Base-by-base conservation (phyloP, 2,888 invertebrate genomes). In the Caenorhabditis panamensis region DNA sequence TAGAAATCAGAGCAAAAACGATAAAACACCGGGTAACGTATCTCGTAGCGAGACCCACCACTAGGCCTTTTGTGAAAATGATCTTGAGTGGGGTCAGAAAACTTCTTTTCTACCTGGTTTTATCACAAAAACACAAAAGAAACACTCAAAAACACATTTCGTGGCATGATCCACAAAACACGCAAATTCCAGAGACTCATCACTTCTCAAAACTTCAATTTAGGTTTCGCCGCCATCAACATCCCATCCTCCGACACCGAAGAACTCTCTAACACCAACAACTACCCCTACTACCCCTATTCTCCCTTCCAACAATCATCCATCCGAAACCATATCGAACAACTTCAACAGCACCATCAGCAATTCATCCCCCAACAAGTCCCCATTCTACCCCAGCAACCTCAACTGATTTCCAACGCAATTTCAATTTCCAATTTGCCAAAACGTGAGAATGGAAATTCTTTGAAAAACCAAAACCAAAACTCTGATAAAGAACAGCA, bases 221-320 rank as follows among this genome's bases (percentile, higher is more conserved):
- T 11, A 77, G 77, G 77, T 0, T 78, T 58, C 11, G 77, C 77
- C 20, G 69, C 77, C 6, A 53, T 78, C 4, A 69, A 71, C 18
- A 31, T 78, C 6, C 77, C 77, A 0, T 37, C 69, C 8, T 8
- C 54, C 31, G 62, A 63, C 2, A 64, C 28, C 22, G 47, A 76
- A 26, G 76, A 47, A n/a, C 6, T 41, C 16, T 41, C 41, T 16
- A 16, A 41, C 31, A 53, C 31, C 31, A 31, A 31, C 31, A 31
- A 9, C 9, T 9, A 31, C 31, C 58, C 9, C n/a, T 22, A 31
- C 36, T 31, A 51, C 6, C 41, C 44, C 4, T 54, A 44, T 49
- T 51, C 73, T 26, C 47, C 28, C 13, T 47, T 59, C 31, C 31
- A 31, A 31, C 31, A 31, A 9, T 31, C 31, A 31, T 9, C 58